These are phyloP conservation scores for Drosophila ogumai DNA, from an alignment of 1,140 invertebrate genomes.

Conservation along the genomic window DNA sequence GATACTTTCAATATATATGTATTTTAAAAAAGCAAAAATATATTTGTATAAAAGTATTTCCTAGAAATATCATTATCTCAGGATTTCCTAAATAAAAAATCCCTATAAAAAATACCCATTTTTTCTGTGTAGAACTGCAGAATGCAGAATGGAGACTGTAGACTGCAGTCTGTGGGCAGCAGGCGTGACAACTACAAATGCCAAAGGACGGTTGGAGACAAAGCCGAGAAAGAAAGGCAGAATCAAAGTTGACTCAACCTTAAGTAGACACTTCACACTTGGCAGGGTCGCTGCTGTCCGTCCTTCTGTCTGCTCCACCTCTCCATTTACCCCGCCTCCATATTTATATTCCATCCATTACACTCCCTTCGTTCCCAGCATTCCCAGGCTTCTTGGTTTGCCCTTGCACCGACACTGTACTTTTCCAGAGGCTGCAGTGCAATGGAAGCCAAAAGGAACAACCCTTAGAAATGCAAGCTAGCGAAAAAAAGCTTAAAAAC, in stretches of 20 bases:
- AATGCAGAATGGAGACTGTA: conserved; percentile 8
- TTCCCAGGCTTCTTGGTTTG: conserved; percentile 41
- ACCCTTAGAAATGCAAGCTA: conserved; percentile 59
- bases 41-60: background rate
- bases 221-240: conserved; percentile 15
- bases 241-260: conserved; percentile 70
- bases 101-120: background rate
- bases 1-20: background rate
- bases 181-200: conserved; percentile 63
- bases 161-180: conserved; percentile 35
- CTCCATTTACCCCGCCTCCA: background rate
- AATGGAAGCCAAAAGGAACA: conserved; percentile 43
- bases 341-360: conserved; percentile 2
- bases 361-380: background rate
- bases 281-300: conserved; percentile 18
- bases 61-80: background rate
- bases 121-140: conserved; percentile 1
- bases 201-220: conserved; percentile 3
- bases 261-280: conserved; percentile 63
- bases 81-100: background rate
- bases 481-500: conserved; percentile 28
- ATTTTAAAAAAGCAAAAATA: background rate
- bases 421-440: conserved; percentile 45
- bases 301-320: background rate
- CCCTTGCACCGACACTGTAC: conserved; percentile 60